Conservation (phyloP, 2,113 vertebrate genomes). For the Erpornis zantholeuca region DNA sequence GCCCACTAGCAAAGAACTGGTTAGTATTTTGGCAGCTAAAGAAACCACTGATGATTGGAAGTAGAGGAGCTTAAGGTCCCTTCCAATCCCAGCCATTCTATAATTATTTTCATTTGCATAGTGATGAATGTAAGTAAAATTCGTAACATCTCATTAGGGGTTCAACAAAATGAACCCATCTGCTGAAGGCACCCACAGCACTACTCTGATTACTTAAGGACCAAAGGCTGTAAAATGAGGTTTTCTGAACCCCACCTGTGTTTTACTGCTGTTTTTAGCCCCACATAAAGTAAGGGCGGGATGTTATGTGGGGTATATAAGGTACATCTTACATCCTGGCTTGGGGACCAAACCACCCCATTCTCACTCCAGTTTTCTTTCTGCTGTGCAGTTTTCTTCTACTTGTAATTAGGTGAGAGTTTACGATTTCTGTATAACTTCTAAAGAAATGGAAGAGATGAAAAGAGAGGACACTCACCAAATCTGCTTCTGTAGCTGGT, state of each 20-base stretch:
- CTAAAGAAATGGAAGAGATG: neutral
- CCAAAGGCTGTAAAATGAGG: neutral
- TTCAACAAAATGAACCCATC: neutral
- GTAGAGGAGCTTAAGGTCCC: neutral
- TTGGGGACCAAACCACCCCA: neutral
- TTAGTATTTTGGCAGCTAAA: neutral
- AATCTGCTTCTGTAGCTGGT: neutral
- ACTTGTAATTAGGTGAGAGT: neutral
- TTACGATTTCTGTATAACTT: neutral
- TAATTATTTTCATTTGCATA: neutral
- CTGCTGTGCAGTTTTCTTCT: neutral
- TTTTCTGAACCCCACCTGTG: neutral
- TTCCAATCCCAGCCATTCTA: neutral
- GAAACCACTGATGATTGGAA: neutral
- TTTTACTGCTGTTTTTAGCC: neutral
- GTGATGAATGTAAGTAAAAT: neutral
- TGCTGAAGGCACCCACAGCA: neutral
- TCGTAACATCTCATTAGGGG: neutral
- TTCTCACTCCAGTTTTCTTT: neutral
- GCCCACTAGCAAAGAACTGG: neutral
- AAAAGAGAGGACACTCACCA: conserved; percentile 35
- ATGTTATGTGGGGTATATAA: neutral
- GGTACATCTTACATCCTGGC: neutral
- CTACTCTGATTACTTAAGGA: neutral
- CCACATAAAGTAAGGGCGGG: neutral